These are phyloP conservation scores for Aquatica leii DNA, from an alignment of 2,888 invertebrate genomes.

Conservation along the genomic window DNA sequence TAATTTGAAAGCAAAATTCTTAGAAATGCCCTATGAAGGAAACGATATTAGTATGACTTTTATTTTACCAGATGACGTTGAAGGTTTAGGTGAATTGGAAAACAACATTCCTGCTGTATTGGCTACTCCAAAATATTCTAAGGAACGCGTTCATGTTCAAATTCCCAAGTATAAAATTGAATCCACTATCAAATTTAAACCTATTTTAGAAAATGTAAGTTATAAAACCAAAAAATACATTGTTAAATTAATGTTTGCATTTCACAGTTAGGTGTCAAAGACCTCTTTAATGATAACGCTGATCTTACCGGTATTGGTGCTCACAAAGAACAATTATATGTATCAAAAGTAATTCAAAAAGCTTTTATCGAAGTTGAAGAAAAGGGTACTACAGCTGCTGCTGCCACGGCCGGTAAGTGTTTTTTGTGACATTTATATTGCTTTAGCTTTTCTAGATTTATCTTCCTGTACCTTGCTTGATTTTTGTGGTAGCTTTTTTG, in stretches of 20 bases:
- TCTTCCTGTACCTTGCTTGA: not conserved
- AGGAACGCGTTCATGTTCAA: constrained; percentile 33
- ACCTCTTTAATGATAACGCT: constrained; percentile 31
- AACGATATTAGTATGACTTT: constrained; percentile 41
- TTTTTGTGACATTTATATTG: constrained; percentile 3
- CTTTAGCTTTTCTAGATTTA: not conserved
- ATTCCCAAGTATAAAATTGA: constrained; percentile 44
- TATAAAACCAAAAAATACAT: not conserved
- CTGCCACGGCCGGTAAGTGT: constrained; percentile 52
- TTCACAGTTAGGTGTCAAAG: constrained; percentile 49
- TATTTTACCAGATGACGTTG: constrained; percentile 38
- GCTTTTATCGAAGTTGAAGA: constrained; percentile 57
- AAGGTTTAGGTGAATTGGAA: constrained; percentile 39
- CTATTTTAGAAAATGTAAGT: constrained; percentile 66
- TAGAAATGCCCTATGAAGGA: constrained; percentile 49
- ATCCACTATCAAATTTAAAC: constrained; percentile 61
- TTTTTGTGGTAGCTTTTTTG: not conserved
- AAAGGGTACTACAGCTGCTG: constrained; percentile 55
- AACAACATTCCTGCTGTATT: constrained; percentile 29
- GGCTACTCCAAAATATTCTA: constrained; percentile 15
- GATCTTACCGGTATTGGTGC: constrained; percentile 51
- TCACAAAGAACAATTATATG: constrained; percentile 41
- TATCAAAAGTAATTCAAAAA: constrained; percentile 54
- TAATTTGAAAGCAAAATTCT: constrained; percentile 41
- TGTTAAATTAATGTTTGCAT: constrained; percentile 45